A percentile compares a stretch with the other conserved stretches of the same genome.
phyloP scores from a whole-genome alignment of 2,888 invertebrate genomes.

The Metopia argyrocephala region DNA sequence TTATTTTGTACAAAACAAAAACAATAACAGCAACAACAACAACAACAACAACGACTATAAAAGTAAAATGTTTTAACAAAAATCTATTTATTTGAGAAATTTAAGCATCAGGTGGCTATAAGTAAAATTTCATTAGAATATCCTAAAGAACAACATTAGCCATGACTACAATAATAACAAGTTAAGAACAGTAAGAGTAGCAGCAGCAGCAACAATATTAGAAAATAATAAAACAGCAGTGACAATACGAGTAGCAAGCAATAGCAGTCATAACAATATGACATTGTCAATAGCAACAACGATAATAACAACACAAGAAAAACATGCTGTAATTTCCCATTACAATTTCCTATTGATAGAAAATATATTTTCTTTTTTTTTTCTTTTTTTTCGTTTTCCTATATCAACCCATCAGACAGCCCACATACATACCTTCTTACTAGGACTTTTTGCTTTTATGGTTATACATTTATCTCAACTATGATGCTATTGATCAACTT shows the following conservation, averaged over 20 bases:
- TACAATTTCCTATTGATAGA: slow-evolving; percentile 56
- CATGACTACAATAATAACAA: neutral
- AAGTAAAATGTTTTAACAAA: no score
- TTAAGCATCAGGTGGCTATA: slow-evolving; percentile 58
- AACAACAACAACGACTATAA: no score
- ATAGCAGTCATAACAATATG: slow-evolving; percentile 41
- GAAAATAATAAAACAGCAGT: no score
- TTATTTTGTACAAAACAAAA: slow-evolving; percentile 7
- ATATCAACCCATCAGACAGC: no score
- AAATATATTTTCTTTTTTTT: slow-evolving; percentile 24
- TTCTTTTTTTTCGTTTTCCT: neutral
- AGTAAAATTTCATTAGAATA: slow-evolving; percentile 41
- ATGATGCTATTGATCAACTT: slow-evolving; percentile 33
- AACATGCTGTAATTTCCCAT: slow-evolving; percentile 60
- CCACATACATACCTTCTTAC: neutral
- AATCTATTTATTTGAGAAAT: slow-evolving; percentile 27
- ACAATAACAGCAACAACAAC: no score
- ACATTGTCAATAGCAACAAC: slow-evolving; percentile 27
- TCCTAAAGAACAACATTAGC: slow-evolving; percentile 7
- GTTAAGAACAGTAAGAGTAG: neutral
- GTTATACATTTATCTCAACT: neutral
- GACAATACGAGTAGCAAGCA: slow-evolving; percentile 20
- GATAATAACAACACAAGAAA: slow-evolving; percentile 28
- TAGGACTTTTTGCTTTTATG: neutral
- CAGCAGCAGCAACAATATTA: neutral